Evolutionary conservation across 2,113 vertebrate species (phyloP), one percentile per base, ranked within the genome.

Genomic region (Aphyosemion australe): DNA sequence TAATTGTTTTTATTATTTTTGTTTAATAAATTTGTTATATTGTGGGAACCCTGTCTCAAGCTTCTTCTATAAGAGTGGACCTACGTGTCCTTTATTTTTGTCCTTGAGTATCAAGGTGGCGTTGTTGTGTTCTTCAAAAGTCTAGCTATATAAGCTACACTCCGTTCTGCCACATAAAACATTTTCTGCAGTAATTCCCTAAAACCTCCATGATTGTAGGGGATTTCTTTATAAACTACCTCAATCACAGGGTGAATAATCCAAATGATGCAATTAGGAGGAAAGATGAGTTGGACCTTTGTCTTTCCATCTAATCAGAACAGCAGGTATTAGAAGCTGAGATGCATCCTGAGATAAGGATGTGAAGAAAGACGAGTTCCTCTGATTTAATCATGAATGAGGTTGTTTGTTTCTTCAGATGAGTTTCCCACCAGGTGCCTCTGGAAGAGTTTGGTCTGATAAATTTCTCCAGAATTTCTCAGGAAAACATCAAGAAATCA

Each of bases 281-380:
- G 60, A 80, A 78, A 72, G 67, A 69, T 16, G 31, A 26, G 48
- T 54, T 34, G 6, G 9, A 12, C 18, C 46, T 67, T 41, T 57
- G 50, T 69, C 34, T 58, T 54, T 50, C 74, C 67, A 58, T 78
- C 59, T 74, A 68, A 74, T 76, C 72, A 76, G 69, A 68, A 67
- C 66, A 61, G 46, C 69, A 78, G 77, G 62, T 71, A 71, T 69
- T 21, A 70, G 66, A 57, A 26, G 74, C 41, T 59, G 64, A 69
- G 67, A 84, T 69, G 51, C 74, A 42, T 76, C 83, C 86, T 76
- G 76, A 79, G 80, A 85, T 82, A 70, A 59, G 60, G 46, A 42
- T 19, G 59, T 31, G 47, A 64, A 54, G 51, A 54, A 59, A 63
- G 60, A 66, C 37, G 51, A 13, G 68, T 58, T 73, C 47, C 47